Evolutionary conservation across 2,888 invertebrate species (phyloP).

Genomic region (Machimus atricapillus): DNA sequence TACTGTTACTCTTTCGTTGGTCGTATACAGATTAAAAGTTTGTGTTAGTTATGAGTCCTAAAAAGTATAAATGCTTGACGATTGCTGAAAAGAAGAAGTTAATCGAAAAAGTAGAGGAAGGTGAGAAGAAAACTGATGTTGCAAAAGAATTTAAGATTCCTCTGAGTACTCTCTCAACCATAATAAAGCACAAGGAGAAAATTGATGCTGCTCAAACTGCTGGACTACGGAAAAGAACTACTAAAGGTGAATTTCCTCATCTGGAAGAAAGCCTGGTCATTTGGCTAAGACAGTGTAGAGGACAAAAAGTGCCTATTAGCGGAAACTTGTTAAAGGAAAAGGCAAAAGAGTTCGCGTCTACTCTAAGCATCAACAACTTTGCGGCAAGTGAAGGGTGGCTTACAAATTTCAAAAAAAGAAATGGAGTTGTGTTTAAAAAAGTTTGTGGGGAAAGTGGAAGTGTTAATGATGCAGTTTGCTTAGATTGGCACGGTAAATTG

Average conservation of each 20-base stretch:
- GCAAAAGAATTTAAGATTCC: background rate
- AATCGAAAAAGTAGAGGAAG: too few species aligned
- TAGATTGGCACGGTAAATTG: background rate
- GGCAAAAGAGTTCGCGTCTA: background rate
- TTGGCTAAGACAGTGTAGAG: conserved; percentile 32
- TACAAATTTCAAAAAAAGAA: conserved; percentile 37
- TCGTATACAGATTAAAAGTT: too few species aligned
- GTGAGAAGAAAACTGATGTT: background rate
- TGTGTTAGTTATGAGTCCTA: too few species aligned
- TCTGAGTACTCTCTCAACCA: background rate
- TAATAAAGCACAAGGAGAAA: background rate
- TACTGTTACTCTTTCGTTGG: too few species aligned
- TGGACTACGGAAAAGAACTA: too few species aligned
- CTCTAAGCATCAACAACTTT: conserved; percentile 35
- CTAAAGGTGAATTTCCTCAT: background rate
- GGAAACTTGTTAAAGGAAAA: conserved; percentile 38
- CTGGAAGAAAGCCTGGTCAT: conserved; percentile 26
- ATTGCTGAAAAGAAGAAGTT: too few species aligned
- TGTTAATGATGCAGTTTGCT: background rate
- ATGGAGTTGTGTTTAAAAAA: conserved; percentile 40
- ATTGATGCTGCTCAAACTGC: too few species aligned
- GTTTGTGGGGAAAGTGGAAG: conserved; percentile 36
- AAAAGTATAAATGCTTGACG: too few species aligned
- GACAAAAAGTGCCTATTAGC: conserved; percentile 31
- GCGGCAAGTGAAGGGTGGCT: conserved; percentile 28